Evolutionary conservation across 1,140 invertebrate species (phyloP), one percentile per base, ranked within the genome.

Genomic region (Dreissena rostriformis): DNA sequence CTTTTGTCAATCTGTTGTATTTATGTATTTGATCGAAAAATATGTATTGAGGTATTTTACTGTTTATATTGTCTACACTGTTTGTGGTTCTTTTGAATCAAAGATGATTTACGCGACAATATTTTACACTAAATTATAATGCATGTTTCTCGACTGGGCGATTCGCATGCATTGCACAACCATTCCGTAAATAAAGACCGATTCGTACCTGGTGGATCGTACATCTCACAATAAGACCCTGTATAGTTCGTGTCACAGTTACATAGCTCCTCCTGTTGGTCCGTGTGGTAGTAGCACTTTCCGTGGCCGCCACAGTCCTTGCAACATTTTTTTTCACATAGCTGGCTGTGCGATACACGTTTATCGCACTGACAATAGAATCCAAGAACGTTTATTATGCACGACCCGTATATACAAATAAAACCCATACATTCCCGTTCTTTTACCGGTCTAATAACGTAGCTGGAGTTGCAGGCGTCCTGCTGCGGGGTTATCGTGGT

Each of bases 171-270:
- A n/a, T 39, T 39, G 8, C 8, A 39, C 39, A n/a, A n/a, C n/a
- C n/a, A n/a, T n/a, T 39, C 8, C 8, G 39, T 2, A 5, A 39
- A 5, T 39, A 5, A 39, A 39, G 39, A 39, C 39, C 39, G 2
- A 39, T 2, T 2, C 39, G 8, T 39, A 39, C 39, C 39, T 39
- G 2, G 39, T 8, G 39, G 39, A 39, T 39, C 2, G 39, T 39
- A 39, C 8, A 39, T 74, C 53, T 73, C 61, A 74, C 79, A 82
- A 6, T 19, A 19, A 0, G 29, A 22, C 19, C 79, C 79, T 14
- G 79, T 70, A 52, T 82, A 82, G 26, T 73, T 66, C 7, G 19
- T 17, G 39, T 74, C 1, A 74, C 79, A 82, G 22, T 67, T 74
- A 66, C 79, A 82, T 0, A 74, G 51, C 17, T 65, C 55, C 1